Percentiles rank a stretch among this genome's conserved stretches.
These are phyloP conservation scores for Mixornis gularis DNA, from an alignment of 2,113 vertebrate genomes.

Conservation along the genomic window DNA sequence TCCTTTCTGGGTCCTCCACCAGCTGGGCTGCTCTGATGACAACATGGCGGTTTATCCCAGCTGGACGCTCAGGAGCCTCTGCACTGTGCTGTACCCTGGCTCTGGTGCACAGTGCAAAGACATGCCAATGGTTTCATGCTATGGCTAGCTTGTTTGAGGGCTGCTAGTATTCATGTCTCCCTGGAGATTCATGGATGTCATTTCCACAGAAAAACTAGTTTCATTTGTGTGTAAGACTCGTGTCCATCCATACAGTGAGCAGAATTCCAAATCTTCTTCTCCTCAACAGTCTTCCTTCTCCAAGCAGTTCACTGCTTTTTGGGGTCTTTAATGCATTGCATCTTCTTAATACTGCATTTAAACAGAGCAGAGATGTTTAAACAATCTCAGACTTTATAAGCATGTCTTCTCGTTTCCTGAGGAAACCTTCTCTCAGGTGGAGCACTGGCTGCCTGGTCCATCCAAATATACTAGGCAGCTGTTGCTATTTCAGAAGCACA, in stretches of 20 bases:
- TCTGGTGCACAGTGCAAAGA: background rate
- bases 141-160: background rate
- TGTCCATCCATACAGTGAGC: background rate
- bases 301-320: background rate
- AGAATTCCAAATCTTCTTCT: background rate
- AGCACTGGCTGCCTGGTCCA: background rate
- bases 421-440: slow-evolving; percentile 11
- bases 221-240: background rate
- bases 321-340: background rate
- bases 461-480: slow-evolving; percentile 15
- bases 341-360: slow-evolving; percentile 11
- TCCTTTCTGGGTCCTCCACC: background rate
- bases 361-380: slow-evolving; percentile 15
- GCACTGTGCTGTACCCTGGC: background rate
- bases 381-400: background rate
- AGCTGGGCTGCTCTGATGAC: background rate
- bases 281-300: background rate
- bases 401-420: slow-evolving; percentile 11
- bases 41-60: background rate
- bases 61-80: background rate
- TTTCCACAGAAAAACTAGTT: background rate
- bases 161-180: background rate
- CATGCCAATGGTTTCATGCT: background rate
- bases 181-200: background rate
- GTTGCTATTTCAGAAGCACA: slow-evolving; percentile 40